Percentiles rank a stretch among this genome's conserved stretches.
Conservation (phyloP, 2,113 vertebrate species). For the Odocoileus hemionus region DNA sequence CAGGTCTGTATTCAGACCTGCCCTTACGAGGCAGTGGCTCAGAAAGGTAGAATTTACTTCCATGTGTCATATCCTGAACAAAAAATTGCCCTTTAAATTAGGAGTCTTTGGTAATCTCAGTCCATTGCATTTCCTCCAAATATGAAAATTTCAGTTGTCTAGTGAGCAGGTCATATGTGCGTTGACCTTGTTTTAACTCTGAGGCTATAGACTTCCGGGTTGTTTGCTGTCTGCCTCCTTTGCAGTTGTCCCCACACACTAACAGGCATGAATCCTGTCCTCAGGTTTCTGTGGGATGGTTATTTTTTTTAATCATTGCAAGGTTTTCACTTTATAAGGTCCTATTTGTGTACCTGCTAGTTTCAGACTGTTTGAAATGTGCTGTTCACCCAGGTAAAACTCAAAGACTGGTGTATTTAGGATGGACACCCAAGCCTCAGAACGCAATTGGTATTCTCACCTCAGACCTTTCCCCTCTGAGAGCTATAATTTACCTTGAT, state of each 20-base stretch:
- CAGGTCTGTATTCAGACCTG: neutral
- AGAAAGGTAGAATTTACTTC: neutral
- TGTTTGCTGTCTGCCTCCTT: neutral
- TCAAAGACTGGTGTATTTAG: neutral
- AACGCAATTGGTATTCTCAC: neutral
- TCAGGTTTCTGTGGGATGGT: neutral
- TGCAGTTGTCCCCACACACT: neutral
- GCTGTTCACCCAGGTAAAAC: neutral
- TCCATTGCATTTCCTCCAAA: neutral
- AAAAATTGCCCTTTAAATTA: neutral
- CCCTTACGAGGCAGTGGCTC: neutral
- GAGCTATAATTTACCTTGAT: neutral
- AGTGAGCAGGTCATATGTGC: neutral
- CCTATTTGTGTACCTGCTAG: neutral
- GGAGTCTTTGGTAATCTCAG: neutral
- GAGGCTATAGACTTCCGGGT: neutral
- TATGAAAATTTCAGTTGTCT: neutral
- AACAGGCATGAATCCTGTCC: neutral
- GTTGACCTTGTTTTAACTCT: neutral
- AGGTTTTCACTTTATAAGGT: neutral
- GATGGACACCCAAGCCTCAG: neutral
- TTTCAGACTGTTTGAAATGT: constrained; percentile 1
- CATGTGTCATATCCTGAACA: neutral
- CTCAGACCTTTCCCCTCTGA: neutral
- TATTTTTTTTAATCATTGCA: neutral